Evolutionary conservation across 2,888 invertebrate species (phyloP), one percentile per base, ranked within the genome.

Genomic region (Cinara cedri): DNA sequence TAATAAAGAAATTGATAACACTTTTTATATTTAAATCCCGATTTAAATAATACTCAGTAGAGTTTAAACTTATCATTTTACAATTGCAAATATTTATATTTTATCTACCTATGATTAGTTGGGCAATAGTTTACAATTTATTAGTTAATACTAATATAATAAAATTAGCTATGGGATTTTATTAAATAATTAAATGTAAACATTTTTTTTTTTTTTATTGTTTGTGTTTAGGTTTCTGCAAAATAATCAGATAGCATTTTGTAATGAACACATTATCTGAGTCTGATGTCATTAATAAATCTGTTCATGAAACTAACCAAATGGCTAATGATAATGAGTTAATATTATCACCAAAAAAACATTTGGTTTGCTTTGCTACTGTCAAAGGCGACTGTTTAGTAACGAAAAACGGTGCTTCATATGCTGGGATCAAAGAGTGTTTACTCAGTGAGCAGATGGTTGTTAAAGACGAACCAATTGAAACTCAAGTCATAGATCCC

Each of bases 331-430:
- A 70, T n/a, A 76, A 76, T 19, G 78, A 78, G 70, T 62, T 78
- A 4, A 78, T 78, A 70, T 70, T 78, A 70, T 78, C 78, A 0
- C 78, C 78, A n/a, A 78, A 78, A 60, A 78, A 78, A 70, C 78
- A 78, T 70, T 24, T 78, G 60, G 78, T 78, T 62, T 78, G 78
- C 49, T 78, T 78, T 70, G 78, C 78, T 57, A 68, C 78, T 2
- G 26, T 78, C 13, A 78, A 70, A 78, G 78, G 78, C 1, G 78
- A 78, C 21, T 78, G 60, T 42, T 68, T 78, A 21, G 78, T 78
- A 10, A 70, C 78, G 10, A 78, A 78, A 78, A 78, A 78, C 60
- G 78, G 78, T 62, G 68, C 70, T 21, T 78, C 78, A 0, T 78
- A 78, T 60, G 78, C 78, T 51, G 78, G 78, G 19, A 78, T 78